These are phyloP conservation scores for Mayetiola destructor DNA, from an alignment of 2,888 invertebrate genomes.

Conservation along the genomic window DNA sequence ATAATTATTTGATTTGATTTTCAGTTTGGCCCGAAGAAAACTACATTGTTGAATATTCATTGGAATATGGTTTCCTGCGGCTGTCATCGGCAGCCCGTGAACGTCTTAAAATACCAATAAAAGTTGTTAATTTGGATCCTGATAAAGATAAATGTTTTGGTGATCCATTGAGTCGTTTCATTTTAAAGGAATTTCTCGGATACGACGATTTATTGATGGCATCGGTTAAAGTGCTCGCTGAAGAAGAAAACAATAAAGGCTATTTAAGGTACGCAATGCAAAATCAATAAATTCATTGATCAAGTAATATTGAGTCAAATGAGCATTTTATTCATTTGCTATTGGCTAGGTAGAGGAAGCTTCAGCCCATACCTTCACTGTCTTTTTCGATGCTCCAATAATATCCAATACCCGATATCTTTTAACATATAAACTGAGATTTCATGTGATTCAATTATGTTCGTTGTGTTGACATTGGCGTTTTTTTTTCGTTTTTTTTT, in stretches of 20 bases:
- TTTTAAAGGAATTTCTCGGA: conserved; percentile 85
- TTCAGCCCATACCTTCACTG: no score
- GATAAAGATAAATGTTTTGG: conserved; percentile 84
- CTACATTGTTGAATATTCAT: conserved; percentile 93
- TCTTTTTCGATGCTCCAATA: no score
- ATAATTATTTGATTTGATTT: conserved; percentile 18
- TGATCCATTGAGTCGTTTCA: conserved; percentile 73
- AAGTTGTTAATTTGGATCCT: conserved; percentile 76
- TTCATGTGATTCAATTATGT: no score
- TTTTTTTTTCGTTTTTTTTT: background rate
- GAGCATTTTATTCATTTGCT: no score
- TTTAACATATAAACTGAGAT: no score
- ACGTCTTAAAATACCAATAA: conserved; percentile 80
- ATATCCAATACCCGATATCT: no score
- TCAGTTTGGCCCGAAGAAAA: conserved; percentile 65
- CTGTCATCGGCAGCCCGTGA: conserved; percentile 75
- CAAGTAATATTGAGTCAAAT: no score
- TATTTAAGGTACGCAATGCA: conserved; percentile 50
- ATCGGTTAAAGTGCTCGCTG: conserved; percentile 86
- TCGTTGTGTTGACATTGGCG: no score
- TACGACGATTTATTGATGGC: conserved; percentile 96
- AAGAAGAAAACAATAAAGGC: conserved; percentile 93
- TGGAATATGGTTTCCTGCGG: conserved; percentile 92
- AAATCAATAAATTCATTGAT: background rate
- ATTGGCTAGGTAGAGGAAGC: no score